Evolutionary conservation across 2,797 vertebrate genomes (phyloP).

Genomic region (Brachyalestes nurse): DNA sequence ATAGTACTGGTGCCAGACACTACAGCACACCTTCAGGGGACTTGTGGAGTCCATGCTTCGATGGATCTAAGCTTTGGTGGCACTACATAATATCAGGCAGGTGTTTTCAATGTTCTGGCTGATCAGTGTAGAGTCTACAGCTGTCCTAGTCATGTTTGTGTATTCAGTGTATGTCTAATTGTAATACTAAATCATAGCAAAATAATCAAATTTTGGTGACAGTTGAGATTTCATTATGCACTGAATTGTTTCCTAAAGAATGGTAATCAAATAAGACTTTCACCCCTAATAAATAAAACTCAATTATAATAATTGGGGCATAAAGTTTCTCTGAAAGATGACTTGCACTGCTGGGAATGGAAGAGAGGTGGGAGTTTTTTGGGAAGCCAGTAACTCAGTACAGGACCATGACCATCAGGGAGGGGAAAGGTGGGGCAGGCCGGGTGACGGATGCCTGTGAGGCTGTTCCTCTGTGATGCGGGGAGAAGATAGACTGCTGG

Average conservation of each 20-base stretch:
- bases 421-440: conserved; percentile 22
- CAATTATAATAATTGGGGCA: background rate
- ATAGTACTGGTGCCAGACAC: no score
- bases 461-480: conserved; percentile 41
- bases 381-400: conserved; percentile 51
- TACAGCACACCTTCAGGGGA: no score
- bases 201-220: background rate
- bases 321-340: conserved; percentile 23
- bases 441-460: conserved; percentile 45
- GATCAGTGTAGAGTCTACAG: no score
- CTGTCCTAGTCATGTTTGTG: no score
- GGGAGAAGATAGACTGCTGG: conserved; percentile 50
- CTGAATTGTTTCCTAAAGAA: background rate
- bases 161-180: background rate
- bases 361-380: conserved; percentile 37
- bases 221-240: background rate
- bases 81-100: no score
- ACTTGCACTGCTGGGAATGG: conserved; percentile 37
- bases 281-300: background rate
- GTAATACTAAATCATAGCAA: background rate
- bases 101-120: no score
- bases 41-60: no score
- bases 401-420: conserved; percentile 16
- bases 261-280: background rate
- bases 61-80: no score